Conservation (phyloP, 2,888 invertebrate genomes). For the Leptopilina drosophilae region DNA sequence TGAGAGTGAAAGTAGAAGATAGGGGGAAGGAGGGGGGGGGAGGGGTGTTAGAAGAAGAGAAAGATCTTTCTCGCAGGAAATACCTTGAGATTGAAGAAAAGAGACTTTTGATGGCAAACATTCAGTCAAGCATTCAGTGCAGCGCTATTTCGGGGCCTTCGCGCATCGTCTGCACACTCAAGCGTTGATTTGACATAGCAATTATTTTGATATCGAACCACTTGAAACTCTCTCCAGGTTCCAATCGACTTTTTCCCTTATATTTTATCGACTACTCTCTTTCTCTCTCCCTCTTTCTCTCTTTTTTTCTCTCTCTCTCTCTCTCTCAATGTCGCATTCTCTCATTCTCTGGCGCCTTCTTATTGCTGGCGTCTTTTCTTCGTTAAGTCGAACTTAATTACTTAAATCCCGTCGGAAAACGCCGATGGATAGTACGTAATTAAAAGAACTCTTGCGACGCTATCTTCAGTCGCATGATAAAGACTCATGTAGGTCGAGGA, state of each 20-base stretch:
- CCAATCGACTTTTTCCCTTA: slow-evolving; percentile 12
- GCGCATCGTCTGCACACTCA: slow-evolving; percentile 46
- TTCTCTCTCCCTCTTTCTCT: slow-evolving; percentile 42
- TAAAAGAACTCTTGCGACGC: slow-evolving; percentile 64
- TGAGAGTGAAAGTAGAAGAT: too few species aligned
- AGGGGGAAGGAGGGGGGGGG: too few species aligned
- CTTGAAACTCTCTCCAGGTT: slow-evolving; percentile 48
- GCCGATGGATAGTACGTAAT: slow-evolving; percentile 69
- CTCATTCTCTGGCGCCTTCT: slow-evolving; percentile 53
- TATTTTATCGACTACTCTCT: slow-evolving; percentile 52
- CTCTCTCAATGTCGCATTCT: slow-evolving; percentile 41
- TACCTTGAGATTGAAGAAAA: slow-evolving; percentile 5
- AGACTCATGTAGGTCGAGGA: slow-evolving; percentile 31
- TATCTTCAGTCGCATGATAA: slow-evolving; percentile 18
- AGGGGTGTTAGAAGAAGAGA: too few species aligned
- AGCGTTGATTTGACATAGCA: slow-evolving; percentile 62
- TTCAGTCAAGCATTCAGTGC: slow-evolving; percentile 61
- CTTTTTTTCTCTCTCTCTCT: slow-evolving; percentile 21
- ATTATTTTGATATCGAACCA: slow-evolving; percentile 67
- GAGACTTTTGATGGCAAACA: slow-evolving; percentile 51
- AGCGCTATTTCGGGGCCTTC: slow-evolving; percentile 56
- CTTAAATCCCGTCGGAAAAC: slow-evolving; percentile 68
- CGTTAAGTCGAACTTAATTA: slow-evolving; percentile 71
- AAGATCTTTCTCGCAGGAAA: too few species aligned
- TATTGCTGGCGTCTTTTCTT: slow-evolving; percentile 66